Base-by-base conservation (phyloP, 1,140 invertebrate species). In the Acromyrmex heyeri region DNA sequence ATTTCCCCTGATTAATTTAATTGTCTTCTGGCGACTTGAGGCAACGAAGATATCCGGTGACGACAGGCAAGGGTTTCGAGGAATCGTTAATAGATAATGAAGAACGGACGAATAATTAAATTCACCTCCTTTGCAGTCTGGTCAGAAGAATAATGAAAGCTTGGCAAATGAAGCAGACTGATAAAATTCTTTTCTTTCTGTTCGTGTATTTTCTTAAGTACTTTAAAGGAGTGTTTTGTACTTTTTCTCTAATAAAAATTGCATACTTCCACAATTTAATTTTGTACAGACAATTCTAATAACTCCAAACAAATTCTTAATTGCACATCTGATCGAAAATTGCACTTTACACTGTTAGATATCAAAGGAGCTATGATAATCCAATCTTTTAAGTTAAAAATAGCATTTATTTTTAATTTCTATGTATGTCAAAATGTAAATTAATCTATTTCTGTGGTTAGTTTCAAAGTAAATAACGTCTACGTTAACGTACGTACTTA, bases 1-100 rank as follows among this genome's bases (percentile, higher is more conserved):
- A 38, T 38, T 77, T 77, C 16, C 10, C 12, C 5, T 59, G 57
- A 77, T 77, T 77, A 64, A 77, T 76, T 76, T 77, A 77, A 77
- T 77, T 64, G 57, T 64, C 38, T 77, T 77, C 75, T 57, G 38
- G 14, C 57, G 73, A 77, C 21, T 62, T 44, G 73, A 44, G 38
- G 38, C 57, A 27, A n/a, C 38, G 38, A 77, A 77, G 57, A 44
- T 44, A 44, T 77, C 24, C 24, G 57, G 21, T 18, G 57, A 77
- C 48, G 38, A 77, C 38, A 61, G 16, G 16, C 57, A 34, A 64
- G 18, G 10, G 16, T 48, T 62, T 77, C 38, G 48, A 61, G 44
- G 57, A 77, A 44, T 64, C 34, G 21, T 77, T 75, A 75, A 75
- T 75, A 75, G 30, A 38, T 77, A 77, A 30, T 62, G 57, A 44